Evolutionary conservation across 2,797 vertebrate species (phyloP), one percentile per base, ranked within the genome.

Genomic region (Artibeus jamaicensis): DNA sequence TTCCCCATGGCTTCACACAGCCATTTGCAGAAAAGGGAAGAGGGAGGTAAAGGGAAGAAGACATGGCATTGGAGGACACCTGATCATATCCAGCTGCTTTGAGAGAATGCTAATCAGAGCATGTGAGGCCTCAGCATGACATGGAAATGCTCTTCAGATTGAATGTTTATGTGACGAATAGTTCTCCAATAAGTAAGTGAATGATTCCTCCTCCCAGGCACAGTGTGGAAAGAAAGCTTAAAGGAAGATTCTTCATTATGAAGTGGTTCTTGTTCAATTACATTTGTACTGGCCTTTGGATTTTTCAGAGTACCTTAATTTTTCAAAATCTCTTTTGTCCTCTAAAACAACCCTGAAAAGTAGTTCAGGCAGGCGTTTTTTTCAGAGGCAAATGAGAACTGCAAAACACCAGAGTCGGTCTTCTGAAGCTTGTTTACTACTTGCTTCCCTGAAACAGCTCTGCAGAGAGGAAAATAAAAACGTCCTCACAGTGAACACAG

Each of bases 221-320:
- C 16, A 12, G 57, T 10, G 3, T 73, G 71, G 44, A 67, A 57
- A 87, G 50, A 32, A 26, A 90, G 32, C 62, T 81, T 93, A 89
- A 79, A 71, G 68, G 67, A 74, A 96, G 50, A 90, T 32, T 68
- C 1, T 83, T 88, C 89, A 68, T 92, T 92, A 50, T 78, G 74
- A 46, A 79, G 12, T n/a, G 48, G 48, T 77, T 12, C 59, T 90
- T 92, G 32, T 85, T 85, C 73, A 95, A 83, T 86, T 65, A 82
- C 48, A 37, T 91, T 91, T 85, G 37, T 78, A 73, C 81, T 87
- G 79, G 53, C 14, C 81, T 92, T 93, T 92, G 73, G 10, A 85
- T 93, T 94, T 94, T 93, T 78, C 53, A 68, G 37, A 85, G 34
- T 92, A 48, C 59, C 55, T 94, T 94, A 86, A 93, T 90, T 87